These are phyloP conservation scores for Bombus waltoni DNA, from an alignment of 1,140 invertebrate genomes.

Conservation along the genomic window DNA sequence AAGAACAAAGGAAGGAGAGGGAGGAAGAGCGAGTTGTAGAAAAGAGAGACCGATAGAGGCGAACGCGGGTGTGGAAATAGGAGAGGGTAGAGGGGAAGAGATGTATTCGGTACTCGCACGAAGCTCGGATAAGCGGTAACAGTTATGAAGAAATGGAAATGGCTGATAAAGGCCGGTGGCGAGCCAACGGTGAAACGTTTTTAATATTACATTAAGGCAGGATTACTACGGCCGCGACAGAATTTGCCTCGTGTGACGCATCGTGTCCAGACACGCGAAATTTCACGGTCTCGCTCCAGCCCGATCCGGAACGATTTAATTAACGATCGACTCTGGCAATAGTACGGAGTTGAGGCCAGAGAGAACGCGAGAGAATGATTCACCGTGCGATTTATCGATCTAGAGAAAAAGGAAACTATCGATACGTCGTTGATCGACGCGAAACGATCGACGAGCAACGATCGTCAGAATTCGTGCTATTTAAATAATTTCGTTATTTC, in stretches of 20 bases:
- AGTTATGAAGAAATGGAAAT: conserved; percentile 84
- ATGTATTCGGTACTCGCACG: conserved; percentile 14
- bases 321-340: conserved; percentile 27
- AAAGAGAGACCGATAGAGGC: conserved; percentile 13
- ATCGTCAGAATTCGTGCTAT: background rate
- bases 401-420: too few relatives aligned
- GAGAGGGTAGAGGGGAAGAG: background rate
- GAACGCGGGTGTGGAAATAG: background rate
- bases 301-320: conserved; percentile 55
- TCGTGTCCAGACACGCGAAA: conserved; percentile 52
- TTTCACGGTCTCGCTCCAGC: conserved; percentile 27
- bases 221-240: conserved; percentile 53
- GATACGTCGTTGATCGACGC: background rate
- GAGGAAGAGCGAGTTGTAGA: background rate
- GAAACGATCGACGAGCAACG: background rate
- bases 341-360: background rate
- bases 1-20: conserved; percentile 69
- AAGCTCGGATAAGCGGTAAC: conserved; percentile 80
- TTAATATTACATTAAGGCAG: conserved; percentile 65
- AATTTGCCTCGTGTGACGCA: conserved; percentile 61
- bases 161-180: conserved; percentile 78
- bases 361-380: background rate
- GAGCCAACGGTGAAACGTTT: conserved; percentile 56
- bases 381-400: background rate
- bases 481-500: background rate